These are phyloP conservation scores for Troilus luridus DNA, from an alignment of 2,888 invertebrate genomes.

Conservation along the genomic window DNA sequence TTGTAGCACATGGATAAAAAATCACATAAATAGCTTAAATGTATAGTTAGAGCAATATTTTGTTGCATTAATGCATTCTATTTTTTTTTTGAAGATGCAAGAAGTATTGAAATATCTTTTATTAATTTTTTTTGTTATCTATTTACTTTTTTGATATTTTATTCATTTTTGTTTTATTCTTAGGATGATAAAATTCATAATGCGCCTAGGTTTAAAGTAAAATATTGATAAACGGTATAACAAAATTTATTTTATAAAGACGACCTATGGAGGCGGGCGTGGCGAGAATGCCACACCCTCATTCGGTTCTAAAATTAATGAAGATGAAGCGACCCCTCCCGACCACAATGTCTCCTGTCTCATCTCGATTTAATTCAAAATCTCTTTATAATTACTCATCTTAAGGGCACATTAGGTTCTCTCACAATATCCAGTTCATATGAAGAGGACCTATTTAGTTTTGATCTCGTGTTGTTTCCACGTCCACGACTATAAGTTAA, in stretches of 20 bases:
- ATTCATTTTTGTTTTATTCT: too few species aligned
- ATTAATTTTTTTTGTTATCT: too few species aligned
- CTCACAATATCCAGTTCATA: neutral
- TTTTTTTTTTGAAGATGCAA: too few species aligned
- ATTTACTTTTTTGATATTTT: too few species aligned
- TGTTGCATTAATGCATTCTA: too few species aligned
- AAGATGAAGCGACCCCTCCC: conserved; percentile 15
- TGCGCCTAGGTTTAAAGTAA: neutral
- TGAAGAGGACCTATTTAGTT: neutral
- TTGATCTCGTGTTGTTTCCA: neutral
- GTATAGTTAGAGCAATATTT: too few species aligned
- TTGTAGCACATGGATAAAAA: too few species aligned
- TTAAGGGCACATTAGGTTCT: neutral
- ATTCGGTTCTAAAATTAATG: conserved; percentile 40
- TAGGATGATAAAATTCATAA: too few species aligned
- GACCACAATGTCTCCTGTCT: neutral
- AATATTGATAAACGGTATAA: neutral
- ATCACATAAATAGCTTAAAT: too few species aligned
- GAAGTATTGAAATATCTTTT: too few species aligned
- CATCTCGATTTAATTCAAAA: conserved; percentile 15
- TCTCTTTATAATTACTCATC: conserved; percentile 34
- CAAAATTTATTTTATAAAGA: neutral
- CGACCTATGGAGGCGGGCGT: neutral
- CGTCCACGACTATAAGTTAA: too few species aligned
- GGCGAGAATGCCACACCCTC: conserved; percentile 14